Evolutionary conservation across 2,113 vertebrate species (phyloP).

Genomic region (Dendrocopos noguchii): DNA sequence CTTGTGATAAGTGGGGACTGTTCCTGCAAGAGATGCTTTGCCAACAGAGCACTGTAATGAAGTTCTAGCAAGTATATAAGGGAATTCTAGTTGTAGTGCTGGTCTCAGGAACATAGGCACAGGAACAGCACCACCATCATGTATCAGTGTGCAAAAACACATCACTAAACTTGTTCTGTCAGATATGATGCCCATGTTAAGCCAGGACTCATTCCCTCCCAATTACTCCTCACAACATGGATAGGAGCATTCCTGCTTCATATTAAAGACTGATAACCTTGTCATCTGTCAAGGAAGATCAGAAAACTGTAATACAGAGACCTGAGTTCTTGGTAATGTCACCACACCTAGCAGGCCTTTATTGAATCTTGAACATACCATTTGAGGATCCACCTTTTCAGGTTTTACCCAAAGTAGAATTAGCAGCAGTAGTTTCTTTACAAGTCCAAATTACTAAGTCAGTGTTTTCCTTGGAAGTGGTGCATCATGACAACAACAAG

Average conservation of each 20-base stretch:
- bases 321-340: neutral
- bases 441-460: neutral
- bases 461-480: neutral
- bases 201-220: neutral
- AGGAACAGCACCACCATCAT: no score
- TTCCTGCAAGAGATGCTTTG: neutral
- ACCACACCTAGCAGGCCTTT: neutral
- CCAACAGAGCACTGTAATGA: neutral
- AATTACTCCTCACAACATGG: neutral
- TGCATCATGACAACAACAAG: neutral
- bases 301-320: neutral
- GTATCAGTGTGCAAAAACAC: neutral
- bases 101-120: neutral
- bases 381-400: neutral
- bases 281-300: neutral
- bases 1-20: neutral
- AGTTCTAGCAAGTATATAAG: neutral
- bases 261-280: neutral
- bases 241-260: neutral
- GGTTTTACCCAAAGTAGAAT: neutral
- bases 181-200: neutral
- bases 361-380: fast-evolving
- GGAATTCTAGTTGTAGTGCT: neutral
- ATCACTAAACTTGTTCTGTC: neutral
- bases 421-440: neutral